A percentile compares a stretch with the other conserved stretches of the same genome.
These are phyloP conservation scores for Psettodes erumei DNA, from an alignment of 2,113 vertebrate genomes.

Conservation along the genomic window DNA sequence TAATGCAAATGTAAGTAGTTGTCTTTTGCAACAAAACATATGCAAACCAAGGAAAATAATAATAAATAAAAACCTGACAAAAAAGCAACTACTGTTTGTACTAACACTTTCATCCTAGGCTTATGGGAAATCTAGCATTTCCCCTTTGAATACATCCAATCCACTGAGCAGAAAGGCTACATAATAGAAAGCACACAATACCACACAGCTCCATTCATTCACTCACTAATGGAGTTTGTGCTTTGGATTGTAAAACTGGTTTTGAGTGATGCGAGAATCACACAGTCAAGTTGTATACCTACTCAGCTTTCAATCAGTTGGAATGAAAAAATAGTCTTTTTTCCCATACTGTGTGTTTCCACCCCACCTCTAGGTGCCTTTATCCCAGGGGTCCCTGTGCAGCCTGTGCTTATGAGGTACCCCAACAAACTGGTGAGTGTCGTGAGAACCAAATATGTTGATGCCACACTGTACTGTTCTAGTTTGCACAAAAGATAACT, in stretches of 20 bases:
- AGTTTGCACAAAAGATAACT: not conserved
- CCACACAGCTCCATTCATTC: not conserved
- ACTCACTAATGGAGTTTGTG: not conserved
- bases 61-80: not conserved
- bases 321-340: not conserved
- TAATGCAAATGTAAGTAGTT: not conserved
- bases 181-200: not conserved
- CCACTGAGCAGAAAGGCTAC: not conserved
- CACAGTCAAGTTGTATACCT: not conserved
- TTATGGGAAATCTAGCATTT: not conserved
- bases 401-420: constrained; percentile 93
- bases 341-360: not conserved
- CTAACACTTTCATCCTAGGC: rapidly evolving
- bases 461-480: not conserved
- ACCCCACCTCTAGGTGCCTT: constrained; percentile 87
- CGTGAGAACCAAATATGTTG: not conserved
- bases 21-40: not conserved
- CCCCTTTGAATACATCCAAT: not conserved
- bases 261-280: not conserved
- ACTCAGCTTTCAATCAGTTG: not conserved
- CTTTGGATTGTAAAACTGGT: not conserved
- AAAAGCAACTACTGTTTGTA: not conserved
- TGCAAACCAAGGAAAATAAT: not conserved
- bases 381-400: constrained; percentile 91
- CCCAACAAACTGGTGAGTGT: constrained; percentile 91